Base-by-base conservation (phyloP, 1,140 invertebrate genomes). In the Drosophila quadrilineata region DNA sequence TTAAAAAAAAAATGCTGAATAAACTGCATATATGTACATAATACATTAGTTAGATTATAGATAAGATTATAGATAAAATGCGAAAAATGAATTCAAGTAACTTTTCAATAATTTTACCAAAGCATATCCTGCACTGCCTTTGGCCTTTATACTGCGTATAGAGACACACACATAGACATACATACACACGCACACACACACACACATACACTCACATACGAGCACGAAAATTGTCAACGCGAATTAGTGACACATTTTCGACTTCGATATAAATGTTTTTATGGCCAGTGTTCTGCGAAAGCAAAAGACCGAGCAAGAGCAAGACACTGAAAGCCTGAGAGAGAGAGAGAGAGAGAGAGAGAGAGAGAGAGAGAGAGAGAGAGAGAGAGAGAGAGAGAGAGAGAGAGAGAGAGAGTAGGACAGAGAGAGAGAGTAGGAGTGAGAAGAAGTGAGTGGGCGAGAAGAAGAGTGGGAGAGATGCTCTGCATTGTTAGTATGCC, bases 201-300 rank as follows among this genome's bases (percentile, higher is more conserved):
- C 31, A 36, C 10, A 28, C 28, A 36, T 28, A 22, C 26, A 49
- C 41, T 53, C 8, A 33, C n/a, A 33, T 8, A 28, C 3, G 41
- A 2, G 48, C 6, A 26, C 19, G 65, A 82, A 84, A 73, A 76
- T 73, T 82, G 77, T 76, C 77, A 84, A 66, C 69, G 64, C 77
- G 77, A 82, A 82, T 82, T 84, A 82, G 77, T 76, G 72, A 63
- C 69, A 84, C 73, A 84, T 84, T 84, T 80, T 72, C 64, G 67
- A 62, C 46, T 56, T 71, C 67, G 67, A 74, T 66, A 71, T 64
- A 72, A 54, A 56, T 66, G 67, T 66, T 56, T 71, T 54, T 52
- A 57, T 54, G 57, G 36, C n/a, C n/a, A n/a, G n/a, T n/a, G 45
- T 60, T 40, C 49, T 10, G 38, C 14, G 3, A 24, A 14, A n/a